These are phyloP conservation scores for Montifringilla adamsi DNA, from an alignment of 2,113 vertebrate genomes.

Conservation along the genomic window DNA sequence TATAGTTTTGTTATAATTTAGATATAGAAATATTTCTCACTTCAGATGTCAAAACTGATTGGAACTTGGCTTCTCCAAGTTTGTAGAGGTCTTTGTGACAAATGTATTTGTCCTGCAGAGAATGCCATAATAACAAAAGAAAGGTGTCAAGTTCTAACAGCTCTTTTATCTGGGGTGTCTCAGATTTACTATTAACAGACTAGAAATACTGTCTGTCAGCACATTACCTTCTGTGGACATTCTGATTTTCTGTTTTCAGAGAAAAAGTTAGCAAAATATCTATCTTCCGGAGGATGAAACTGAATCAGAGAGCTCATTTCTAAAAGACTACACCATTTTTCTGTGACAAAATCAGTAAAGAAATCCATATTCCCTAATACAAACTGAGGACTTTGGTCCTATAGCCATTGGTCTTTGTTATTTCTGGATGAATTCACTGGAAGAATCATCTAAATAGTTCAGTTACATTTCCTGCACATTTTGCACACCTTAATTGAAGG, in stretches of 20 bases:
- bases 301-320: not conserved
- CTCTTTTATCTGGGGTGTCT: not conserved
- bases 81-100: not conserved
- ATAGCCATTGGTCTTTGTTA: not conserved
- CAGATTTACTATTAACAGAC: not conserved
- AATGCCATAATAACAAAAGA: not conserved
- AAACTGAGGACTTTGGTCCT: not conserved
- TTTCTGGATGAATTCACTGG: not conserved
- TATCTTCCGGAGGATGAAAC: not conserved
- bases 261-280: not conserved
- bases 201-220: not conserved
- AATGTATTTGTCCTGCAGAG: not conserved
- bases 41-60: not conserved
- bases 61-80: not conserved
- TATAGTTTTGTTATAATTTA: not conserved
- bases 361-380: not conserved
- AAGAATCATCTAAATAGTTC: not conserved
- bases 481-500: not conserved
- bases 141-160: not conserved
- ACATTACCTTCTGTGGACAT: not conserved
- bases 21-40: not conserved
- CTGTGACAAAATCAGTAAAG: not conserved
- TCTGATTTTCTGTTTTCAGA: not conserved
- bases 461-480: not conserved
- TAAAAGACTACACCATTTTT: not conserved